Base-by-base conservation (phyloP, 2,797 vertebrate genomes). In the Muscicapa striata region DNA sequence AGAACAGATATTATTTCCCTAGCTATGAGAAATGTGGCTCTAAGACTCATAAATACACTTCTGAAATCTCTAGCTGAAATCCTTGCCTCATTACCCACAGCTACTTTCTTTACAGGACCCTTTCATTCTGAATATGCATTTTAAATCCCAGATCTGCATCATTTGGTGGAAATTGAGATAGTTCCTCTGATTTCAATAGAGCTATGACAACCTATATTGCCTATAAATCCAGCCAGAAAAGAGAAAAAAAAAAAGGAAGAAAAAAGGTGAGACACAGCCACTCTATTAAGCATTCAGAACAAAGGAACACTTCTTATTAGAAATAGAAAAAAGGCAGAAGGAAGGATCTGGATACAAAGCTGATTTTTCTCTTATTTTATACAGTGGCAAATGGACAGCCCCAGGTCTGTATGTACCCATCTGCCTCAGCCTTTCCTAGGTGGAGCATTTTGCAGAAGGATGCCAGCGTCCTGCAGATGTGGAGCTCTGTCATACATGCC, bases 1-100 rank as follows among this genome's bases (percentile, higher is more conserved):
- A 90, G 73, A 88, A 91, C 10, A 79, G 67, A 70, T 90, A 90
- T 75, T 82, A 79, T 92, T 93, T 95, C 68, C 27, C 63, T 43
- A 58, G 22, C 22, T 73, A 70, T 83, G n/a, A 91, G 55, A 95
- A 94, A 83, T 82, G 61, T 43, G n/a, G 10, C 32, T 90, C n/a
- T 83, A 87, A 93, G 41, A 2, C 43, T 93, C 88, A 90, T 89
- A 90, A 94, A 96, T 92, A 92, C 22, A 48, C 3, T 74, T 89
- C 41, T 79, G 52, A 89, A 95, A 83, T 69, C 34, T 69, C 52
- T 74, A 83, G 41, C 34, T 89, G 45, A n/a, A 89, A 43, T 84
- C 9, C 61, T 74, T 68, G 51, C 81, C 75, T 93, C 88, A 77
- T 95, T 94, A 92, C 72, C 49, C 64, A 40, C 48, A 77, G 15